Evolutionary conservation across 1,140 invertebrate genomes (phyloP), one percentile per base, ranked within the genome.

Genomic region (Drosophila sucinea): DNA sequence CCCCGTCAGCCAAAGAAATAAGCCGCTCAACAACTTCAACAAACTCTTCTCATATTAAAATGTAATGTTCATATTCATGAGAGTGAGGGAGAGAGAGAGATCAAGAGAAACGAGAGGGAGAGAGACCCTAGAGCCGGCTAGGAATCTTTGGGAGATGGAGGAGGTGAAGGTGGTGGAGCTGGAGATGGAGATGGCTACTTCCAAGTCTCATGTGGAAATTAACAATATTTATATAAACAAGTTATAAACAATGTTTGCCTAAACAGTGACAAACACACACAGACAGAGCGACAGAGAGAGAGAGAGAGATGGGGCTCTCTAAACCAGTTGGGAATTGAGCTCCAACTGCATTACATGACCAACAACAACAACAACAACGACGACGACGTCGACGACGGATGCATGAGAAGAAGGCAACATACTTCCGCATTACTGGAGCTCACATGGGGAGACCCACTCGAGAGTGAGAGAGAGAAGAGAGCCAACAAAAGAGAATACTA

Each of bases 161-260:
- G 33, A 35, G 33, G 7, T 8, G 32, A 33, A 33, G 33, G 33
- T 8, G 33, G 33, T 8, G 3, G 61, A 11, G 23, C 25, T 40
- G 25, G 27, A n/a, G 55, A 0, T 23, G 40, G 8, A 29, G 35
- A 17, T 60, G 61, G 58, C 68, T 72, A 81, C 67, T 80, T 77
- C 77, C 63, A 78, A 67, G 67, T 58, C 81, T 85, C 81, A 60
- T 74, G 73, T 61, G 40, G 40, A 77, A 84, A 89, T 87, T 87
- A 87, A 87, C 80, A 87, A 87, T 87, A 87, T 87, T 89, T 89
- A 84, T 89, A 89, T 89, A 89, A 89, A 89, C 84, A 89, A 90
- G 84, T 89, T 89, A 89, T 90, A 89, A 89, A 89, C 84, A 90
- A 89, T 89, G 80, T 87, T 87, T 81, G 84, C 76, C 84, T 81